Conservation (phyloP, 2,888 invertebrate species). For the Plebejus melissa region DNA sequence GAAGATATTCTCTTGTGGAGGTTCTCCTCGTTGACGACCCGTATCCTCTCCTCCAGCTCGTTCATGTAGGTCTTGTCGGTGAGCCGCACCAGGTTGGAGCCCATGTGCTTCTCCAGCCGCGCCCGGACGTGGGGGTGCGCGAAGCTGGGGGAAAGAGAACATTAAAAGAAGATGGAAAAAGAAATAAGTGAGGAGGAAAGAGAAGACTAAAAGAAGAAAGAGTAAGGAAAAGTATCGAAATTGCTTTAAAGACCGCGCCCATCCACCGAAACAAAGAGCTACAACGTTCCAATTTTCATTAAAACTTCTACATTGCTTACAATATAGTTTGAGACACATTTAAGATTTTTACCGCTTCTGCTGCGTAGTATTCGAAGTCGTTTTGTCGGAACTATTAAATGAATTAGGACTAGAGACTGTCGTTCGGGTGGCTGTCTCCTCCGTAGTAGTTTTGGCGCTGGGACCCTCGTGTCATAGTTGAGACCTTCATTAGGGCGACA, state of each 20-base stretch:
- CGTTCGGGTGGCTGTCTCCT: constrained; percentile 47
- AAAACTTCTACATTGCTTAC: background rate
- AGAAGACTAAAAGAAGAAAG: constrained; percentile 28
- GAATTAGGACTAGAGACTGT: constrained; percentile 38
- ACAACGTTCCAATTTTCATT: background rate
- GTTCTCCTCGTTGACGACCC: constrained; percentile 81
- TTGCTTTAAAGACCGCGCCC: background rate
- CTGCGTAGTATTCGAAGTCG: constrained; percentile 46
- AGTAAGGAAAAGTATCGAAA: background rate
- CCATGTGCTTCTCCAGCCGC: constrained; percentile 84
- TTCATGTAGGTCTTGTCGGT: constrained; percentile 85
- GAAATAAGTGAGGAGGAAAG: constrained; percentile 30
- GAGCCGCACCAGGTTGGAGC: constrained; percentile 82
- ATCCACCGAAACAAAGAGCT: background rate
- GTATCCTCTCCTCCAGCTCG: constrained; percentile 80
- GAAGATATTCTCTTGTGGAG: constrained; percentile 81
- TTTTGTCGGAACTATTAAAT: constrained; percentile 47
- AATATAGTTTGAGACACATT: background rate
- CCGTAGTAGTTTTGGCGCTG: constrained; percentile 71
- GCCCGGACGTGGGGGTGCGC: constrained; percentile 81
- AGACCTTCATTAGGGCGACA: constrained; percentile 60
- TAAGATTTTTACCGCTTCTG: constrained; percentile 42
- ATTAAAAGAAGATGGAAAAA: constrained; percentile 7
- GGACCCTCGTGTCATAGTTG: constrained; percentile 68
- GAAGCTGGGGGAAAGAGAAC: constrained; percentile 66